phyloP scores from a whole-genome alignment of 2,888 invertebrate genomes.

The Luperina nickerlii region DNA sequence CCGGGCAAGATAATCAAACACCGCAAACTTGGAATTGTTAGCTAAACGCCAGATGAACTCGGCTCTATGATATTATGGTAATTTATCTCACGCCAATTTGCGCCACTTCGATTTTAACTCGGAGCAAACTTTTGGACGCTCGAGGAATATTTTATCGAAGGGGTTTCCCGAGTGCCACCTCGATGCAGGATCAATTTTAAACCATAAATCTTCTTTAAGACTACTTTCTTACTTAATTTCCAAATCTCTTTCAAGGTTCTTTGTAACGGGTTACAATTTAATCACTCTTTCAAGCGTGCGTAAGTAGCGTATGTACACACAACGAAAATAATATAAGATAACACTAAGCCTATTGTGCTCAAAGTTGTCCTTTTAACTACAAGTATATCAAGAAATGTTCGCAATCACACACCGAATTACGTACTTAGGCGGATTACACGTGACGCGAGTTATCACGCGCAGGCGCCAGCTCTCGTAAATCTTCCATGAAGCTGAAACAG shows the following conservation, averaged over 20 bases:
- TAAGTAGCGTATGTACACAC: conserved; percentile 79
- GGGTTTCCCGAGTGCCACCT: conserved; percentile 71
- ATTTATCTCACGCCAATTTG: conserved; percentile 88
- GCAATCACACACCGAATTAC: conserved; percentile 89
- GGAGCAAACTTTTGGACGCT: conserved; percentile 82
- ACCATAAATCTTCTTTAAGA: conserved; percentile 72
- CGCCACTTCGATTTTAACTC: conserved; percentile 83
- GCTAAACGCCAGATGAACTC: conserved; percentile 90
- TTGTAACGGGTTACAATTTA: conserved; percentile 69
- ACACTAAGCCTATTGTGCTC: conserved; percentile 86
- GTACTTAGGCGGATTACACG: conserved; percentile 87
- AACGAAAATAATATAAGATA: conserved; percentile 84
- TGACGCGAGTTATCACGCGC: conserved; percentile 87
- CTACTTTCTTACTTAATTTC: conserved; percentile 69
- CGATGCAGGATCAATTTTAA: conserved; percentile 76
- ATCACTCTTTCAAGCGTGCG: conserved; percentile 71
- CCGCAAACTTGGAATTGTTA: conserved; percentile 80
- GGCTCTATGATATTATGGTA: conserved; percentile 87
- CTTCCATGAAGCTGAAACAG: conserved; percentile 85
- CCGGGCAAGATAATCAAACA: conserved; percentile 87
- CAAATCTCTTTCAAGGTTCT: conserved; percentile 72
- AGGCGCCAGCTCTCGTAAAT: conserved; percentile 88
- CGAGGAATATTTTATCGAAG: conserved; percentile 76
- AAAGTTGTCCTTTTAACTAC: conserved; percentile 82
- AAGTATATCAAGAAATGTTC: conserved; percentile 82